Base-by-base conservation (phyloP, 2,113 vertebrate genomes). In the Mirza zaza region DNA sequence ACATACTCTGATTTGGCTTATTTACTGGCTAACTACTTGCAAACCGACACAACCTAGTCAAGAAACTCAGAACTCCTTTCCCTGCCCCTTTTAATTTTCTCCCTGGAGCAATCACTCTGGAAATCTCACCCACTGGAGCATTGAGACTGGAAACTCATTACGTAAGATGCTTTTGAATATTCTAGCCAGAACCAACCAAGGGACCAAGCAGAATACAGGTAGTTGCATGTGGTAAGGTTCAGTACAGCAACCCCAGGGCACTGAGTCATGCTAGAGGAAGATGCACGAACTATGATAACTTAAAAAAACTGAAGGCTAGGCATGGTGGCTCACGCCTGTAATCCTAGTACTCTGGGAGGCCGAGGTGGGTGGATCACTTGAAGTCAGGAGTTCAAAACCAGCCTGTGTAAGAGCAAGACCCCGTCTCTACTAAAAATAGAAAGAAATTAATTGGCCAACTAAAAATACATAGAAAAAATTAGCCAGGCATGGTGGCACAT, bases 101-200 rank as follows among this genome's bases (percentile, higher is more conserved):
- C 95, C 95, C 94, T 86, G 96, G 70, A 97, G 95, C 85, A 93
- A 97, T 34, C 39, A 18, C 67, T 87, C 94, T 59, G 27, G 8
- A 89, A 90, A 45, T 93, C 94, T 91, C 96, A 87, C 71, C 92
- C 91, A 42, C 27, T 48, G 13, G 12, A 95, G 77, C 68, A 5
- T 5, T 67, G 84, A 91, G 65, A 50, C 59, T 57, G 61, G 84
- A 92, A 93, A 94, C 73, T 76, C 68, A 93, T 67, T 91, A 79
- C 17, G 13, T 14, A 93, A 97, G 93, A 77, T 29, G 81, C 90
- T 96, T 85, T 96, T 87, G 21, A 87, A 71, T 88, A 92, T 83
- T 84, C 94, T 91, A 89, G 71, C 86, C 70, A 75, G 42, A 61
- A 90, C 76, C 25, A 90, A 95, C 88, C 70, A 73, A 9, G 55